phyloP scores from a whole-genome alignment of 2,113 vertebrate species.

The Onychorhynchus coronatus region DNA sequence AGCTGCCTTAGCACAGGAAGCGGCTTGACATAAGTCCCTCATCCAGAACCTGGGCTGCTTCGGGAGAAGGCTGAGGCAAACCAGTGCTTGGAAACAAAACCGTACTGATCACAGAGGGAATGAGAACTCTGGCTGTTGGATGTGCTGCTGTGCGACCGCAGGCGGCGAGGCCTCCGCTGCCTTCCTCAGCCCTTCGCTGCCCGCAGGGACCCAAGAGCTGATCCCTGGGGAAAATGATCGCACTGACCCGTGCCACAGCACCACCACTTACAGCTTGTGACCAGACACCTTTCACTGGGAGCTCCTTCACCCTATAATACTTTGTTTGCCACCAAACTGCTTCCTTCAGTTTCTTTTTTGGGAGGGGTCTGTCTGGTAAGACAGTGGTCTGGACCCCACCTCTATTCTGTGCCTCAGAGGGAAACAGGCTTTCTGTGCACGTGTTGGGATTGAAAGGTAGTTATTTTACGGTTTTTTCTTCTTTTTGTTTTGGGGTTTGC shows the following conservation, averaged over 20 bases:
- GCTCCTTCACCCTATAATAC: neutral
- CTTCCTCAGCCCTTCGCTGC: neutral
- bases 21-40: accelerated
- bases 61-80: neutral
- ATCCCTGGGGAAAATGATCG: accelerated
- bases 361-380: neutral
- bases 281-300: neutral
- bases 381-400: neutral
- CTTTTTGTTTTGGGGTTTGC: neutral
- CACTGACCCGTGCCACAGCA: neutral
- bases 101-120: neutral
- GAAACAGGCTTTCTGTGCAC: neutral
- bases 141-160: neutral
- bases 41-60: neutral
- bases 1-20: conserved; percentile 71
- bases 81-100: neutral
- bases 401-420: neutral
- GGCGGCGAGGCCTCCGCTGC: neutral
- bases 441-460: neutral
- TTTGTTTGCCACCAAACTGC: neutral
- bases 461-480: neutral
- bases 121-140: neutral
- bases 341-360: neutral
- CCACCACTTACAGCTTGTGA: neutral
- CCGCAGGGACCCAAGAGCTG: neutral